phyloP scores from a whole-genome alignment of 1,140 invertebrate species.

The Artemia franciscana region DNA sequence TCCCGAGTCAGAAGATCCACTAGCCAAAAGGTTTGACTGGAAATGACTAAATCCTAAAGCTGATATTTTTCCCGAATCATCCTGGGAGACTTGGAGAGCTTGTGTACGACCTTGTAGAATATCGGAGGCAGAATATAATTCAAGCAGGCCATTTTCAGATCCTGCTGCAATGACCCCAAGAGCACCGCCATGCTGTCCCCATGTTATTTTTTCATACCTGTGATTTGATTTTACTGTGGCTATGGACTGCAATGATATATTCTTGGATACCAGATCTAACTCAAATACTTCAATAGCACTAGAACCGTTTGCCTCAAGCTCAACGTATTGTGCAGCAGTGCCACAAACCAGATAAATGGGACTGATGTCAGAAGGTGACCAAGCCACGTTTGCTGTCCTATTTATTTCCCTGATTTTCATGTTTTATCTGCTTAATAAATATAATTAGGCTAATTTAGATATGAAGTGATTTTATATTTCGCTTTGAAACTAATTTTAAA shows the following conservation, averaged over 20 bases:
- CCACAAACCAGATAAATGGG: conserved; percentile 66
- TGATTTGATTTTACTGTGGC: conserved; percentile 39
- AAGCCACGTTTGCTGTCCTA: conserved; percentile 73
- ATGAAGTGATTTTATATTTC: too few relatives aligned
- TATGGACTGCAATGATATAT: conserved; percentile 45
- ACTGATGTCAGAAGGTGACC: conserved; percentile 58
- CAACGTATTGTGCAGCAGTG: conserved; percentile 80
- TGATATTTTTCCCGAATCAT: conserved; percentile 63
- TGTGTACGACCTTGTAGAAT: conserved; percentile 42
- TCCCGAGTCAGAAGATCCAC: conserved; percentile 73
- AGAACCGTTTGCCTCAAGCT: conserved; percentile 66
- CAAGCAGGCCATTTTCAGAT: conserved; percentile 60
- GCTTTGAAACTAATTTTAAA: too few relatives aligned
- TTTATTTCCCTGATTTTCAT: conserved; percentile 92
- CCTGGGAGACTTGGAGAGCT: conserved; percentile 42
- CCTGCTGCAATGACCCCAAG: conserved; percentile 64
- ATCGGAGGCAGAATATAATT: conserved; percentile 59
- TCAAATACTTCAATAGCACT: conserved; percentile 57
- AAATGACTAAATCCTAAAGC: conserved; percentile 81
- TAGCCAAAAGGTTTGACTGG: conserved; percentile 58
- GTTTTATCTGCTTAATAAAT: too few relatives aligned
- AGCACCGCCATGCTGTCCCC: conserved; percentile 38
- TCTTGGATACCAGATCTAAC: conserved; percentile 53
- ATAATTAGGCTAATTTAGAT: too few relatives aligned
- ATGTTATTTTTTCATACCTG: conserved; percentile 77